phyloP scores from a whole-genome alignment of 2,113 vertebrate species.

The human (Homo sapiens) region DNA sequence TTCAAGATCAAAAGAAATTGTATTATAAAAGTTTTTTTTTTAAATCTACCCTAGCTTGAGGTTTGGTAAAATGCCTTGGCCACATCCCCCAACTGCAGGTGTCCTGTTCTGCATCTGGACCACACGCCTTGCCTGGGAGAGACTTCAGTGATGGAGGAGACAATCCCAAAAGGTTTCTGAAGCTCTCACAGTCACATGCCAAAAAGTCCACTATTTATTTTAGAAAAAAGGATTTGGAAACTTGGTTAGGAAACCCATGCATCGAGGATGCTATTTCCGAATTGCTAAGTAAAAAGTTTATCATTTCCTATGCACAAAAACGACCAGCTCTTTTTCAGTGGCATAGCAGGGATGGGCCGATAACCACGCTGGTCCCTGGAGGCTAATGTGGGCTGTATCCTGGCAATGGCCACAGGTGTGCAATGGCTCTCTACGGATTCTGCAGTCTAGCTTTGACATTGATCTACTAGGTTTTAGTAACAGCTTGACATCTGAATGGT shows the following conservation, averaged over 20 bases:
- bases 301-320: rapidly evolving
- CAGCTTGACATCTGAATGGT: rapidly evolving
- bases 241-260: background rate
- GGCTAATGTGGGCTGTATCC: too few species aligned
- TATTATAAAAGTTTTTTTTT: background rate
- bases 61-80: background rate
- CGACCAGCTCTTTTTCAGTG: rapidly evolving
- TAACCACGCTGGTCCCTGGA: rapidly evolving
- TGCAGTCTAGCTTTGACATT: rapidly evolving
- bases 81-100: too few species aligned
- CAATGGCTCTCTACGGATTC: rapidly evolving
- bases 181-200: rapidly evolving
- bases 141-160: background rate
- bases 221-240: too few species aligned
- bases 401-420: rapidly evolving
- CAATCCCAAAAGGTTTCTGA: background rate
- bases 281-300: rapidly evolving
- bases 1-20: background rate
- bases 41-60: background rate
- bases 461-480: rapidly evolving
- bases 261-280: rapidly evolving
- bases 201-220: background rate
- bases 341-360: rapidly evolving
- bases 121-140: rapidly evolving
- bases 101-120: background rate